phyloP scores from a whole-genome alignment of 2,888 invertebrate genomes.

The Eupithecia tripunctaria region DNA sequence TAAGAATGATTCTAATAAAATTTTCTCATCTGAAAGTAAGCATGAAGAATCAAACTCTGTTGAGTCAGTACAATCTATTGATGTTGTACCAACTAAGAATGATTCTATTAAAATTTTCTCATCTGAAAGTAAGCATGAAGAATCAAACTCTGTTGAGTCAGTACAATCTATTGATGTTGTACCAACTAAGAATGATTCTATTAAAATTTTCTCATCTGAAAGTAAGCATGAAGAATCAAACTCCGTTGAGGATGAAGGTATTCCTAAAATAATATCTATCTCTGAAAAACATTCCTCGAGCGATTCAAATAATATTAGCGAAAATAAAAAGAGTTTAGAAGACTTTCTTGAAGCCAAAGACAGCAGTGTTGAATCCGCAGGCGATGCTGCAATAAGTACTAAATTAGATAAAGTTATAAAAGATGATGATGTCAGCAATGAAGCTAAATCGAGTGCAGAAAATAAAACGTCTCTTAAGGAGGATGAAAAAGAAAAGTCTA shows the following conservation, averaged over 20 bases:
- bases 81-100: not conserved
- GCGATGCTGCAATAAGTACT: not conserved
- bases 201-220: not conserved
- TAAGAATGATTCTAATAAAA: not conserved
- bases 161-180: not conserved
- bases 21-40: not conserved
- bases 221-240: not conserved
- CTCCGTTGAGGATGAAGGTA: not conserved
- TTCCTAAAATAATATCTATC: not conserved
- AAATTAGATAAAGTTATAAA: not conserved
- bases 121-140: not conserved
- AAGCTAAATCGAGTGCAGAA: not conserved
- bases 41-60: not conserved
- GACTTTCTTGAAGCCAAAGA: not conserved
- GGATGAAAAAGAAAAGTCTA: not conserved
- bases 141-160: not conserved
- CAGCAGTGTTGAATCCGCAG: not conserved
- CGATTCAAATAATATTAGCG: not conserved
- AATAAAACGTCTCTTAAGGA: slow-evolving; percentile 8
- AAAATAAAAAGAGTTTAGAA: not conserved
- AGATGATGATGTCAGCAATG: not conserved
- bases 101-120: not conserved
- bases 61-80: not conserved
- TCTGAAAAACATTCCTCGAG: not conserved
- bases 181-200: not conserved